Base-by-base conservation (phyloP, 2,888 invertebrate genomes). In the Andrena praecox region DNA sequence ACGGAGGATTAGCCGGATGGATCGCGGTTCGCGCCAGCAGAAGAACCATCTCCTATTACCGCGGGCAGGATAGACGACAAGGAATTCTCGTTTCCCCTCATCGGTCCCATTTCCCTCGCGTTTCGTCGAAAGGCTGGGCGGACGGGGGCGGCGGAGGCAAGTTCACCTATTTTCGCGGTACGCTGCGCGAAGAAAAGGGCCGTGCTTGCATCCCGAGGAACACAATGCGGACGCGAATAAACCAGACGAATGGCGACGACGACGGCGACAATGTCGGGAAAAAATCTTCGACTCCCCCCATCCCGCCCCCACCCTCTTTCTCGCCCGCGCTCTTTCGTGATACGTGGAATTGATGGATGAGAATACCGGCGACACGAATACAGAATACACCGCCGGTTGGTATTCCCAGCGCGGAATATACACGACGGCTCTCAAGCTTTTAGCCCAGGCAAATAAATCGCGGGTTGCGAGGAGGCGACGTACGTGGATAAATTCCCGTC, bases 391-490 rank as follows among this genome's bases (percentile, higher is more conserved):
- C 78, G 79, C 54, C 75, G 77, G 77, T 80, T 82, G 78, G 78
- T 85, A 88, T 85, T 88, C 79, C 86, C 88, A 88, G 67, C 79
- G 82, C 73, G 86, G 81, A 79, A 85, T 88, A 85, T 88, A 82
- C 80, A 82, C 79, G 74, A 31, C 86, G 80, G 80, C 84, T 86
- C 89, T 86, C 89, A 87, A 89, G 89, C 89, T 89, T 89, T 89
- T 89, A 89, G 89, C 82, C 64, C 80, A 73, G 88, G 87, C 89
- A 89, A 89, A 89, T 89, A 89, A 88, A 89, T 89, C 89, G 89
- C 77, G 79, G 82, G 76, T 86, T 81, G 84, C 82, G 60, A 85
- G 76, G 84, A 84, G 84, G 66, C 81, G 83, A 81, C 78, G 76
- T 79, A 87, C 84, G 31, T 62, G 83, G 84, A 88, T 88, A 86